Evolutionary conservation across 2,888 invertebrate genomes (phyloP), one percentile per base, ranked within the genome.

Genomic region (Cloeon dipterum): DNA sequence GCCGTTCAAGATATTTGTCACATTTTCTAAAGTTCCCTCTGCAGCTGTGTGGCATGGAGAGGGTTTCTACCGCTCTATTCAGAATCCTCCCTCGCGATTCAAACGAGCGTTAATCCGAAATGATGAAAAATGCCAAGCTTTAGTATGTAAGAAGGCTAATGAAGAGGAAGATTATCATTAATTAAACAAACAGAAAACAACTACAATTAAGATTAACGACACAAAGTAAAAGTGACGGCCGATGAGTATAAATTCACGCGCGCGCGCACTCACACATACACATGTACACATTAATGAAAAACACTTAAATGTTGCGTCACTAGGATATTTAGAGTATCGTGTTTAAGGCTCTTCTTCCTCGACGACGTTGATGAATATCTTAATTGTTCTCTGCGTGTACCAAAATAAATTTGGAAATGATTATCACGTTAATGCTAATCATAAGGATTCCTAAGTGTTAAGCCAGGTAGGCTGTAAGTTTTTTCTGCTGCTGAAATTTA

Each of bases 11-110:
- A n/a, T n/a, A n/a, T n/a, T n/a, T n/a, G n/a, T n/a, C n/a, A n/a
- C n/a, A n/a, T n/a, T n/a, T n/a, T n/a, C n/a, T n/a, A 45, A 46
- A 45, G 29, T 11, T 29, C 16, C 29, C 29, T 29, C 29, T 29
- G 29, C 29, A 29, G 29, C 29, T n/a, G 29, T 21, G 21, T 21
- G 21, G 21, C n/a, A n/a, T 21, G 29, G 29, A 29, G 29, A 14
- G 29, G 29, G n/a, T n/a, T 16, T 7, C n/a, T n/a, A 5, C 7
- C 8, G 10, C 21, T 21, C 21, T 21, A 21, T n/a, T n/a, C n/a
- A n/a, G n/a, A n/a, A n/a, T n/a, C n/a, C n/a, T n/a, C n/a, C n/a
- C n/a, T n/a, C n/a, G n/a, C n/a, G n/a, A n/a, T n/a, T n/a, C n/a
- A n/a, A n/a, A n/a, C n/a, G n/a, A n/a, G n/a, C n/a, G n/a, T n/a